Evolutionary conservation across 2,888 invertebrate species (phyloP).

Genomic region (Rhorus exstirpatorius): DNA sequence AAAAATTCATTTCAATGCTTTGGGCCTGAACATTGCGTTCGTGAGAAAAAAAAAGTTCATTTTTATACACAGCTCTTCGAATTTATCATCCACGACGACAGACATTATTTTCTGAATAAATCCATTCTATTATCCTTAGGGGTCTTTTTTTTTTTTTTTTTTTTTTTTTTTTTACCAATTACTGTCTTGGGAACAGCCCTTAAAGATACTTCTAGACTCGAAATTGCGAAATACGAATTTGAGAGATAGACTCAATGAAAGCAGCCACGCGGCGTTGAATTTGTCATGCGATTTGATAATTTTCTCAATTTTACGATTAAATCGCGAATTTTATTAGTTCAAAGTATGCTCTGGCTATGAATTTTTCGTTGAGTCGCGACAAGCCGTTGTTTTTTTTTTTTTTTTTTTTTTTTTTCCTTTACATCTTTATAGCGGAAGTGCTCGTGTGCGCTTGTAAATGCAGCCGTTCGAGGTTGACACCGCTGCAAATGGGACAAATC

Average conservation of each 20-base stretch:
- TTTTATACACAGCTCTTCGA: constrained; percentile 27
- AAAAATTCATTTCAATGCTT: constrained; percentile 9
- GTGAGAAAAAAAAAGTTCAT: constrained; percentile 30
- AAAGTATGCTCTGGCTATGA: constrained; percentile 1
- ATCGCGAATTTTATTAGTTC: not conserved
- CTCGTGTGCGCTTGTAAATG: too few relatives aligned
- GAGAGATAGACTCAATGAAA: constrained; percentile 21
- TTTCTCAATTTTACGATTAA: not conserved
- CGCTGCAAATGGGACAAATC: too few relatives aligned
- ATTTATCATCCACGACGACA: constrained; percentile 48
- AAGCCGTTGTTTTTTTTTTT: constrained; percentile 10
- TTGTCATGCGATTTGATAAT: not conserved
- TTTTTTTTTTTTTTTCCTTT: not conserved
- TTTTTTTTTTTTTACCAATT: not conserved
- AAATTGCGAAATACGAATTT: constrained; percentile 19
- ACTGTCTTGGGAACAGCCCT: too few relatives aligned
- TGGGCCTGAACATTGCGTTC: constrained; percentile 18
- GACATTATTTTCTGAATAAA: constrained; percentile 46
- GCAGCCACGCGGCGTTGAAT: not conserved
- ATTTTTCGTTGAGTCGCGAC: not conserved
- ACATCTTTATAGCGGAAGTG: too few relatives aligned
- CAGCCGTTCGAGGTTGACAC: too few relatives aligned
- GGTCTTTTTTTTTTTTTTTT: constrained; percentile 30
- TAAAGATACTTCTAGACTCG: constrained; percentile 1
- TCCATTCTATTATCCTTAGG: too few relatives aligned